Base-by-base conservation (phyloP, 1,140 invertebrate species). In the Eumeta japonica region DNA sequence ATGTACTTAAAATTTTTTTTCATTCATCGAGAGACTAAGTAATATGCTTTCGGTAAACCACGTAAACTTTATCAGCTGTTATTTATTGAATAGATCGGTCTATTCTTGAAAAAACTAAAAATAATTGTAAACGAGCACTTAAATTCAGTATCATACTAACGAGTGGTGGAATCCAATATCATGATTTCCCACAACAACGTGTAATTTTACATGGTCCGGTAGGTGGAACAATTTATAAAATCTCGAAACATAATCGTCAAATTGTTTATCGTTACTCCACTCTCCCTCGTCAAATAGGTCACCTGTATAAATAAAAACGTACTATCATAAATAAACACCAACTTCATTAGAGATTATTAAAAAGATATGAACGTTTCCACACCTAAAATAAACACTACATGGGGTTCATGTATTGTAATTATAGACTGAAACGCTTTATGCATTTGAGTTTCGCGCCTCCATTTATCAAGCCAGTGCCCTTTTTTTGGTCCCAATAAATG, bases 391-490 rank as follows among this genome's bases (percentile, higher is more conserved):
- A 98, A 97, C 17, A 97, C 85, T 35, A 90, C 81, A 51, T 98
- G 89, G n/a, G 96, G 96, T 48, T 81, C 79, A 48, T 94, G 88
- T 15, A 97, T 49, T 7, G 70, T 72, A 41, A 95, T 82, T 11
- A 90, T 85, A 14, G 92, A 89, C 75, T 94, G 89, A 71, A 97
- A 98, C 10, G 92, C 80, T 57, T 91, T 82, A 13, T 93, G 81
- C 96, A 98, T 98, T 76, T 98, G 95, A 94, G 94, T 98, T 80
- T 99, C 96, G 52, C 96, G 83, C 70, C 89, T 82, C 33, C 97
- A 63, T 78, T 96, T 97, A 73, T 98, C 96, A 71, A 97, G 87
- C 94, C 94, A 97, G 63, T 98, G 94, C 0, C 94, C 95, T 33
- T 86, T 83, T 49, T 80, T 78, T 10, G 84, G 83, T 1, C 95